Evolutionary conservation across 2,888 invertebrate genomes (phyloP), one percentile per base, ranked within the genome.

Genomic region (Chymomyza fuscimana): DNA sequence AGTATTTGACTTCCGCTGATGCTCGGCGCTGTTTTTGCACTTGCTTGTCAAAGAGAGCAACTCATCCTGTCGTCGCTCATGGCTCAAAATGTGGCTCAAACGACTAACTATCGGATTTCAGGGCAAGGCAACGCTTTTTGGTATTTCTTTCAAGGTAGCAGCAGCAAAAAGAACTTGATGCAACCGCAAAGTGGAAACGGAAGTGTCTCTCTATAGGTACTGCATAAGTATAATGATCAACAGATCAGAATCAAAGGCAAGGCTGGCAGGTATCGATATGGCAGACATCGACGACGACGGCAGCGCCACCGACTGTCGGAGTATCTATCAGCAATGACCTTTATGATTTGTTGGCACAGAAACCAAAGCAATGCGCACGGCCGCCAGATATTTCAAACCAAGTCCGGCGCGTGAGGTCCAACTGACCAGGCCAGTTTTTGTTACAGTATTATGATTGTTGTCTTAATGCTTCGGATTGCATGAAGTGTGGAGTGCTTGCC

Each of bases 121-220:
- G 63, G 64, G 60, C 56, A 51, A 58, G 63, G 25, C 15, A 52
- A n/a, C 52, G 67, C 60, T 69, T 77, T 75, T 72, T 36, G 73
- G 76, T 9, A 61, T 25, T 16, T 46, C 29, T 67, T 69, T 63
- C 77, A 72, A 82, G 76, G 69, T 73, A 61, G 69, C 65, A 69
- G 9, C 36, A 36, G 36, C 36, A 46, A 12, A 0, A 46, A 46
- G 12, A 46, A 12, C 3, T 69, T 64, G 69, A 65, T 74, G 36
- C 80, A 68, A 84, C 87, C 89, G 77, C 89, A 89, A 87, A 89
- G 86, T 88, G 88, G 88, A 89, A 88, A 84, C 88, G 88, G 89
- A 88, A 89, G 89, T 89, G 82, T 85, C 81, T 60, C 58, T 58
- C 22, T 32, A 5, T n/a, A 32, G 16, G 73, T 78, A 78, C 67